Percentiles rank a stretch among this genome's conserved stretches.
These are phyloP conservation scores for Tetropium fuscum DNA, from an alignment of 2,888 invertebrate species.

Conservation along the genomic window DNA sequence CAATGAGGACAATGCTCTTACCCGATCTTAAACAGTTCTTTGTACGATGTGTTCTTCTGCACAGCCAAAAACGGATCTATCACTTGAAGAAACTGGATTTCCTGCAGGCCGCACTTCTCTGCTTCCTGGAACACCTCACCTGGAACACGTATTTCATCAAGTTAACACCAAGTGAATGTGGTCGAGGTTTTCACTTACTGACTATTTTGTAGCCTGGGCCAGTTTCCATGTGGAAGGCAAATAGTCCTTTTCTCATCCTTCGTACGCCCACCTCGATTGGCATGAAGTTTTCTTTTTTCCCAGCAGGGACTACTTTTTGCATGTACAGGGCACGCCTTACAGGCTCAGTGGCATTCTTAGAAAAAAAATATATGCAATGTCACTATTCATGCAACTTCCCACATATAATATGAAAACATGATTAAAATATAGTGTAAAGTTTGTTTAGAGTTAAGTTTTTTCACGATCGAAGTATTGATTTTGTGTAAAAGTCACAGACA, in stretches of 20 bases:
- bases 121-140: slow-evolving; percentile 77
- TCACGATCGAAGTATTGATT: no score
- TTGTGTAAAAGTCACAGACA: no score
- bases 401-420: no score
- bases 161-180: not conserved
- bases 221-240: slow-evolving; percentile 80
- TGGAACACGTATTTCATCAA: slow-evolving; percentile 61
- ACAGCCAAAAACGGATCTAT: slow-evolving; percentile 75
- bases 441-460: no score
- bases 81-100: slow-evolving; percentile 73
- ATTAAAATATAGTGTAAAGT: no score
- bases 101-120: slow-evolving; percentile 79
- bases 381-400: no score
- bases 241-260: slow-evolving; percentile 72
- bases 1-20: slow-evolving; percentile 56
- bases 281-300: slow-evolving; percentile 71
- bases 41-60: slow-evolving; percentile 72
- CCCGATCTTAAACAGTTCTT: slow-evolving; percentile 75
- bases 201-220: slow-evolving; percentile 79
- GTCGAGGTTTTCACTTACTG: slow-evolving; percentile 52
- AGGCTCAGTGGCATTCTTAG: slow-evolving; percentile 75
- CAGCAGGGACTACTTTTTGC: slow-evolving; percentile 74
- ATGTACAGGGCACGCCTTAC: slow-evolving; percentile 73
- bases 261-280: slow-evolving; percentile 73
- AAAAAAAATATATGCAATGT: no score